phyloP scores from a whole-genome alignment of 2,113 vertebrate species.

The Pollimyrus isidori region DNA sequence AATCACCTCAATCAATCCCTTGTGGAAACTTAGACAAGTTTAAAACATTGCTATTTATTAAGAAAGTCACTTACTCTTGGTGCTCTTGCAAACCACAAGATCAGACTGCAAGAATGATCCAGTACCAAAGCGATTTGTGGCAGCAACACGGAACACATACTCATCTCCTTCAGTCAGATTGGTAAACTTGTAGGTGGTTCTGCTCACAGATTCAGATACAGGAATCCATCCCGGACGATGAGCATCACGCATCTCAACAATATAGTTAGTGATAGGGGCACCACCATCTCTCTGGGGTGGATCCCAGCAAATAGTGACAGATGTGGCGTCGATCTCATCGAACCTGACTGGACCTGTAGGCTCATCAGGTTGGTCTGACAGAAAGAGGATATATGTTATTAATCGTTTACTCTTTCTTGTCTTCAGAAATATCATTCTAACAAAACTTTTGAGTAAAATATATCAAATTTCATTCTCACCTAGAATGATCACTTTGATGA shows the following conservation, averaged over 20 bases:
- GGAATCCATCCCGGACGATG: slow-evolving; percentile 95
- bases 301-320: slow-evolving; percentile 83
- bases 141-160: slow-evolving; percentile 92
- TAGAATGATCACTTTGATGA: slow-evolving; percentile 83
- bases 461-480: slow-evolving; percentile 63
- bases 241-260: slow-evolving; percentile 90
- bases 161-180: slow-evolving; percentile 87
- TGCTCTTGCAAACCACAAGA: slow-evolving; percentile 81
- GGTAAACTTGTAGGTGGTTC: slow-evolving; percentile 79
- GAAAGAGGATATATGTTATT: slow-evolving; percentile 18
- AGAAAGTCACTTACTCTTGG: slow-evolving; percentile 72
- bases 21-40: not conserved
- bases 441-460: not conserved
- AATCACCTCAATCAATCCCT: not conserved
- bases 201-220: slow-evolving; percentile 84
- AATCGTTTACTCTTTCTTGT: slow-evolving; percentile 16
- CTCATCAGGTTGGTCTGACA: slow-evolving; percentile 84
- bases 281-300: slow-evolving; percentile 84
- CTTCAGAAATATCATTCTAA: not conserved
- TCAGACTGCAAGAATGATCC: slow-evolving; percentile 93
- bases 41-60: not conserved
- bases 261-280: slow-evolving; percentile 81
- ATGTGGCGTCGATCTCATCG: slow-evolving; percentile 84
- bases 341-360: slow-evolving; percentile 79
- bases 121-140: slow-evolving; percentile 85